Evolutionary conservation across 1,140 invertebrate genomes (phyloP), one percentile per base, ranked within the genome.

Genomic region (Bombyx mandarina): DNA sequence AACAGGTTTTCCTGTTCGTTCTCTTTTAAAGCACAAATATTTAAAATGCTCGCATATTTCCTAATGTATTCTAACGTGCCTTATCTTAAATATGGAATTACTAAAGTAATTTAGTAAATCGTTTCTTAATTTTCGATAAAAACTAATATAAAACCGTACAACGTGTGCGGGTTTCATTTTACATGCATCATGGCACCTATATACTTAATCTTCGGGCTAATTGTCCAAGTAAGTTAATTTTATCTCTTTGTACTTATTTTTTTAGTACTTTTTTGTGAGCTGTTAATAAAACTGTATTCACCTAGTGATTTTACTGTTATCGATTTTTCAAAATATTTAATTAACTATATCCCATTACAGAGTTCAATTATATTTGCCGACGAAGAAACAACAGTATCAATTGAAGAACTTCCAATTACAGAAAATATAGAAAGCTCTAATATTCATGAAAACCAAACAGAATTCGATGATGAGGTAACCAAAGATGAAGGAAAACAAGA

Each of bases 211-310:
- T 51, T 82, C 62, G 70, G 63, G 3, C 60, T 82, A 62, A 58
- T 81, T 43, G 62, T 79, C 56, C 77, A 83, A 79, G 80, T 83
- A 82, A 59, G 44, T 49, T 35, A 4, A 12, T 43, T 52, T 42
- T 43, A 10, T 35, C n/a, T 52, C 10, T 43, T 53, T 53, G 12
- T 3, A 6, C 2, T 10, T 12, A 22, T 3, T n/a, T 12, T 12
- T 12, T 22, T 43, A 54, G 12, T 26, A 43, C n/a, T 55, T 55
- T 22, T 26, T 46, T 22, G 44, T 8, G 6, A 48, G 7, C 44
- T 46, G 7, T 18, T 10, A 8, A 12, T 12, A 12, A 12, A n/a
- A 0, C 43, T 50, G 12, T 18, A 49, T 6, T 12, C 12, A n/a
- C 7, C 8, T 52, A 51, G 3, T 12, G 8, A 45, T 42, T 3